These are phyloP conservation scores for Acestrorhynchus altus DNA, from an alignment of 2,797 vertebrate species.

Conservation along the genomic window DNA sequence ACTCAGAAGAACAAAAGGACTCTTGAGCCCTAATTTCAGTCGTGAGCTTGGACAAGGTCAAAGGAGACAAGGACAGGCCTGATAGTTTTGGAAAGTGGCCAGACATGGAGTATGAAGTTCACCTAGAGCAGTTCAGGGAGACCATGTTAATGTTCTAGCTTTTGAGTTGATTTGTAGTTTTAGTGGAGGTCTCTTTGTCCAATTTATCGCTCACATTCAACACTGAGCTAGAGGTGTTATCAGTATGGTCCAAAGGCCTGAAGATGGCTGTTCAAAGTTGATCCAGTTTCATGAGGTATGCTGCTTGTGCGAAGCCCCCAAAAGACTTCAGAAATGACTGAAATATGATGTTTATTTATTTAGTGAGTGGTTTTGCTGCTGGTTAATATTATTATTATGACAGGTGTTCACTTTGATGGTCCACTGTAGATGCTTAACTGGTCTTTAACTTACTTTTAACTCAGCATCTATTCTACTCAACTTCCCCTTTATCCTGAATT, in stretches of 20 bases:
- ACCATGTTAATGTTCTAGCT: not conserved
- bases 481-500: not conserved
- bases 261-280: not conserved
- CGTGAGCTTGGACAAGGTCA: not conserved
- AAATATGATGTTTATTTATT: slow-evolving; percentile 77
- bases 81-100: not conserved
- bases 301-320: not conserved
- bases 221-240: slow-evolving; percentile 1
- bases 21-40: not conserved
- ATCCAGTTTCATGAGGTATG: not conserved
- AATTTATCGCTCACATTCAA: too few relatives aligned
- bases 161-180: not conserved
- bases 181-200: not conserved
- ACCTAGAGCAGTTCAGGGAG: not conserved
- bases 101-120: not conserved
- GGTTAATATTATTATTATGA: slow-evolving; percentile 77
- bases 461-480: too few relatives aligned
- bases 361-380: slow-evolving; percentile 66
- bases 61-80: not conserved
- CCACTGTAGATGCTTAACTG: slow-evolving; percentile 7
- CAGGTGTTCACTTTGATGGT: slow-evolving; percentile 16
- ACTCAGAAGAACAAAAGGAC: not conserved
- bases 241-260: slow-evolving; percentile 15
- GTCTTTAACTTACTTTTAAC: too few relatives aligned
- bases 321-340: not conserved